Evolutionary conservation across 2,113 vertebrate species (phyloP).

Genomic region (Nesogale talazaci): DNA sequence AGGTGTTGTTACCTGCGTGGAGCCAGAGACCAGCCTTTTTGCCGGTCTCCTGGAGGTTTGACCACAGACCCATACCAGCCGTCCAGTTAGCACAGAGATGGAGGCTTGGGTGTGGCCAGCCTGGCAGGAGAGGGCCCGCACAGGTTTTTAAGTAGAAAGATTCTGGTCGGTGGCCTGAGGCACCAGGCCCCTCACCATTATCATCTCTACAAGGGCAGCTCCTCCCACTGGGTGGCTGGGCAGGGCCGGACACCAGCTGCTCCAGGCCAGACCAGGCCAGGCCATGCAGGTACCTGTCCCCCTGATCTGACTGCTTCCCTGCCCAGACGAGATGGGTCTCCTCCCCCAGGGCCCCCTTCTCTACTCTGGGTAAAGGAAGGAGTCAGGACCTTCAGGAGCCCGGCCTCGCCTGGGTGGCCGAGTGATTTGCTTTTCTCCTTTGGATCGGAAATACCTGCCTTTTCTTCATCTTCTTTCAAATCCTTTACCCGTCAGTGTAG

Average conservation of each 20-base stretch:
- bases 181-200: not conserved
- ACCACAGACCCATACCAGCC: not conserved
- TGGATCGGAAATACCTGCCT: slow-evolving; percentile 78
- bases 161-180: not conserved
- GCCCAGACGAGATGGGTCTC: too few relatives aligned
- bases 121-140: not conserved
- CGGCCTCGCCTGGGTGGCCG: slow-evolving; percentile 44
- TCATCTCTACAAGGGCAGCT: not conserved
- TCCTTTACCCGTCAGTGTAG: slow-evolving; percentile 45
- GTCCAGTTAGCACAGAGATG: not conserved
- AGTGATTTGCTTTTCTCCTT: slow-evolving; percentile 68
- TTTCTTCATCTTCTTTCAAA: slow-evolving; percentile 49
- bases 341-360: not conserved
- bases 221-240: not conserved
- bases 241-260: too few relatives aligned
- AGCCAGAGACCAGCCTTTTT: rapidly evolving
- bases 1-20: rapidly evolving
- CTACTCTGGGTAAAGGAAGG: not conserved
- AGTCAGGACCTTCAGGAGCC: slow-evolving; percentile 23
- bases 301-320: not conserved
- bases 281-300: too few relatives aligned
- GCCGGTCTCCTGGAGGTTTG: not conserved
- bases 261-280: too few relatives aligned
- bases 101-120: not conserved
- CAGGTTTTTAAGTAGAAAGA: not conserved